These are phyloP conservation scores for Stichopus chloronotus DNA, from an alignment of 35 echinoderm and acorn worm genomes.

Conservation along the genomic window DNA sequence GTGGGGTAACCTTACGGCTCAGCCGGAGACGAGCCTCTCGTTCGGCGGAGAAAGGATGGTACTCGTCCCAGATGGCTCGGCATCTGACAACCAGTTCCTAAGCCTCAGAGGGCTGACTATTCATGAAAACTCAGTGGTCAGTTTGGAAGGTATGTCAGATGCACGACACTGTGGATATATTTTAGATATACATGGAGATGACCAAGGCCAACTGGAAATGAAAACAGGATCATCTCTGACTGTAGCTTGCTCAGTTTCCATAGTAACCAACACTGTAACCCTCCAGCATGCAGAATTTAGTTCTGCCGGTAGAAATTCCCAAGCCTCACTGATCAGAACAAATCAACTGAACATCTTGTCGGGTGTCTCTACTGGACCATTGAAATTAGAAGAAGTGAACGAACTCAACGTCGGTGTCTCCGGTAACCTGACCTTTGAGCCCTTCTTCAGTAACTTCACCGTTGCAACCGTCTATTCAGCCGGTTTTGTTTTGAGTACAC, in stretches of 20 bases:
- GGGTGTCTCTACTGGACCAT: slow-evolving; percentile 35
- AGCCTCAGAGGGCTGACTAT: slow-evolving; percentile 56
- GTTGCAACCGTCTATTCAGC: slow-evolving; percentile 26
- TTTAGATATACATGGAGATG: slow-evolving; percentile 44
- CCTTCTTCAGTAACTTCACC: slow-evolving; percentile 36
- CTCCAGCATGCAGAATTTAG: slow-evolving; percentile 65
- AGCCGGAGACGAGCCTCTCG: slow-evolving; percentile 14
- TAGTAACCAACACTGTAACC: slow-evolving; percentile 19
- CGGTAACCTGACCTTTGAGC: slow-evolving; percentile 43
- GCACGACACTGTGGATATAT: slow-evolving; percentile 73
- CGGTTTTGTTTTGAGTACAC: slow-evolving; percentile 58
- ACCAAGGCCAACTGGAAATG: slow-evolving; percentile 58
- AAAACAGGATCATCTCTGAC: slow-evolving; percentile 37
- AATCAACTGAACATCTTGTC: slow-evolving; percentile 54
- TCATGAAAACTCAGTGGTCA: slow-evolving; percentile 39
- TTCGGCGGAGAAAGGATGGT: slow-evolving; percentile 50
- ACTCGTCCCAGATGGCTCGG: slow-evolving; percentile 42
- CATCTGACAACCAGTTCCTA: slow-evolving; percentile 26
- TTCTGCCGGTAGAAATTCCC: slow-evolving; percentile 7
- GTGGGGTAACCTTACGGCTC: slow-evolving; percentile 49
- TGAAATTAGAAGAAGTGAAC: slow-evolving; percentile 41
- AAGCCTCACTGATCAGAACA: slow-evolving; percentile 38
- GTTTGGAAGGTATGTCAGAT: slow-evolving; percentile 41
- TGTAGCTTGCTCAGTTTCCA: slow-evolving; percentile 56
- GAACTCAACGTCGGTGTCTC: slow-evolving; percentile 14